Conservation (phyloP, 2,888 invertebrate species). For the Cecidostiba fungosa region DNA sequence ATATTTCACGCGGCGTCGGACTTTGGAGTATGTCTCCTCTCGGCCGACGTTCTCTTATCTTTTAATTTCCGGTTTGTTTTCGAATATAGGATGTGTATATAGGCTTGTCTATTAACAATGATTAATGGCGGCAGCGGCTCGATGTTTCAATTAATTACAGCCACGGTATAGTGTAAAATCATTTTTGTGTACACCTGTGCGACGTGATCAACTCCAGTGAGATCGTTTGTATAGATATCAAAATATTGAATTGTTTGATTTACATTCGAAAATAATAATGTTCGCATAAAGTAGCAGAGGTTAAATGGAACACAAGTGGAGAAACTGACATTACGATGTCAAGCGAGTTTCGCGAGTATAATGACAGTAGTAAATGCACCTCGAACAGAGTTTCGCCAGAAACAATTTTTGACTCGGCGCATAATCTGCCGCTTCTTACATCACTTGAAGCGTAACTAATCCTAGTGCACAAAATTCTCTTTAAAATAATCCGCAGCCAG, state of each 20-base stretch:
- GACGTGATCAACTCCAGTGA: too few species aligned
- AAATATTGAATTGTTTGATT: neutral
- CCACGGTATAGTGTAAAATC: neutral
- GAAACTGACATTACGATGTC: conserved; percentile 1
- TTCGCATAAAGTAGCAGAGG: neutral
- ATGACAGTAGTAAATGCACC: neutral
- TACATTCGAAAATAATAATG: neutral
- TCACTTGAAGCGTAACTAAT: conserved; percentile 14
- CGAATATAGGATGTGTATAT: neutral
- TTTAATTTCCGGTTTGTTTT: conserved; percentile 46
- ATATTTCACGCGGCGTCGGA: conserved; percentile 27
- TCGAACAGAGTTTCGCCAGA: neutral
- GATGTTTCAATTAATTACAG: conserved; percentile 44
- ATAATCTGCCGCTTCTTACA: conserved; percentile 4
- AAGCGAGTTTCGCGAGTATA: neutral
- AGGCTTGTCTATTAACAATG: neutral
- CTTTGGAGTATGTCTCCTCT: neutral
- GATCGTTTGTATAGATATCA: neutral
- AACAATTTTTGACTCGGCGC: conserved; percentile 16
- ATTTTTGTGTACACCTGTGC: neutral
- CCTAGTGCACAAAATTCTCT: neutral
- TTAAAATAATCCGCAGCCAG: conserved; percentile 12
- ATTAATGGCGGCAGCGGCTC: conserved; percentile 13
- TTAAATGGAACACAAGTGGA: neutral
- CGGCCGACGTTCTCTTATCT: conserved; percentile 20